These are phyloP conservation scores for Himalopsyche tibetana DNA, from an alignment of 2,888 invertebrate species.

Conservation along the genomic window DNA sequence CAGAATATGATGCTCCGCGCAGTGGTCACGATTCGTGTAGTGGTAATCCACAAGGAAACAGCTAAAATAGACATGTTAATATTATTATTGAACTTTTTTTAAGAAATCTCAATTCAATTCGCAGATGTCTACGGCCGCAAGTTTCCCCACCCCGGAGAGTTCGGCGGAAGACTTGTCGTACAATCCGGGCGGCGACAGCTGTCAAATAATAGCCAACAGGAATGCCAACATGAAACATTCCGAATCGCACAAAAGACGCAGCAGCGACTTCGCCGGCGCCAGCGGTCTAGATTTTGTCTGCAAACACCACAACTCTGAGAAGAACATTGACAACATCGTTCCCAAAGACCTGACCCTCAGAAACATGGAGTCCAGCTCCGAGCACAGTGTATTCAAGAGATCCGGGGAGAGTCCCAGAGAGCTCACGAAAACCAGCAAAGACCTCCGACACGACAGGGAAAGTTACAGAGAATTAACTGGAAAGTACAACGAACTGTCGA, in stretches of 20 bases:
- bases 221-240: conserved; percentile 71
- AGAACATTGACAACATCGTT: conserved; percentile 63
- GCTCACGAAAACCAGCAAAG: conserved; percentile 74
- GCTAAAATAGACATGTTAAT: too few relatives aligned
- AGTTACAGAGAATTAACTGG: conserved; percentile 75
- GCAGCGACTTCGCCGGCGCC: conserved; percentile 64
- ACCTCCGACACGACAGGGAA: conserved; percentile 75
- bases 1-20: too few relatives aligned
- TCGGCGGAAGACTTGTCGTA: conserved; percentile 73
- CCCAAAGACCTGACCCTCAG: conserved; percentile 63
- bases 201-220: conserved; percentile 76
- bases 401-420: conserved; percentile 72
- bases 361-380: conserved; percentile 65
- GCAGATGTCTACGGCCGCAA: conserved; percentile 57
- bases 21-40: too few relatives aligned
- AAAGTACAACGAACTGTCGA: conserved; percentile 73
- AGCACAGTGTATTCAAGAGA: conserved; percentile 64
- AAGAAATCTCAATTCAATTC: not conserved
- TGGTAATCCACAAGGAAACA: too few relatives aligned
- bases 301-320: conserved; percentile 64
- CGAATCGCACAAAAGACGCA: conserved; percentile 67
- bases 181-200: conserved; percentile 71
- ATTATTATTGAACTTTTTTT: too few relatives aligned
- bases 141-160: conserved; percentile 69
- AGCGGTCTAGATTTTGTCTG: conserved; percentile 61